Evolutionary conservation across 2,888 invertebrate species (phyloP), one percentile per base, ranked within the genome.

Genomic region (Tachina fera): DNA sequence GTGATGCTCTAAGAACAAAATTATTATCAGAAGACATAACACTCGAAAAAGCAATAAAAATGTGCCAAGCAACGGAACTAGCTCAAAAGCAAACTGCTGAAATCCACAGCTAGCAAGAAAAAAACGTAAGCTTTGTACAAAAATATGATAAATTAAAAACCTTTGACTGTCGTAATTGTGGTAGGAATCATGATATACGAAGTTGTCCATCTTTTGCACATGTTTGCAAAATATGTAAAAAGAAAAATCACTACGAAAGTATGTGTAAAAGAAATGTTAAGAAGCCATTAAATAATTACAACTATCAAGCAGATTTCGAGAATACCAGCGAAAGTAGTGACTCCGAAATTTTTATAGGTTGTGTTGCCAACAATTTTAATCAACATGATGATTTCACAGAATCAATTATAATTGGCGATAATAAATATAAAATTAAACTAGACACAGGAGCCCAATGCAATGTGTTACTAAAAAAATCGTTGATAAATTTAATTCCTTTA

Each of bases 51-150:
- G 56, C 53, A 14, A 11, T 56, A 0, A 6, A 56, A 43, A 70
- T 70, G 19, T 41, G 43, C n/a, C 70, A 70, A 22, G 56, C 70
- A 1, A 56, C 70, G 1, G 43, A 70, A 14, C 9, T 70, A 11
- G 70, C 43, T 1, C 56, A 70, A 70, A 70, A 70, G 10, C 70
- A 70, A 70, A 70, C 70, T 2, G 71, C 71, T 1, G 58, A 71
- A 71, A 71, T 71, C 13, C 56, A 71, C 3, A 45, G 14, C 6
- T 39, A 72, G 39, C 13, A 14, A 8, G 41, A 74, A 19, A 63
- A 74, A 43, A 16, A 16, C 1, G 22, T 22, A 22, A 22, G 22
- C 3, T 22, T 22, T 22, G 22, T 22, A 22, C 22, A 22, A 22
- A 22, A 22, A 22, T 22, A 14, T 11, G 13, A 63, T 8, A 41